phyloP scores from a whole-genome alignment of 2,113 vertebrate species.

The Pogonocichla stellata region DNA sequence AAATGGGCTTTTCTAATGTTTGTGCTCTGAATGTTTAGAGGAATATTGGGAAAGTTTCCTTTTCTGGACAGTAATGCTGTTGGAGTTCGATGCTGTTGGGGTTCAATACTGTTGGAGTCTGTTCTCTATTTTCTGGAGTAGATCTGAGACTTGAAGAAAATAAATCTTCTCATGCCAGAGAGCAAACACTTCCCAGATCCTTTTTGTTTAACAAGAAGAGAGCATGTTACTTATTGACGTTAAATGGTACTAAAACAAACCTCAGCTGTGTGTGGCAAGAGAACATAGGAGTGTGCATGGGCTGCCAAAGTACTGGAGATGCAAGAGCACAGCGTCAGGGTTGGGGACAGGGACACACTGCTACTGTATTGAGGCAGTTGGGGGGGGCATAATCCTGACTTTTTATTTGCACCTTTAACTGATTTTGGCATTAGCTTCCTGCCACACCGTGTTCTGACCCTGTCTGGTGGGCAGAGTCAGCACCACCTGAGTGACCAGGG shows the following conservation, averaged over 20 bases:
- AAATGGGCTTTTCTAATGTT: constrained; percentile 48
- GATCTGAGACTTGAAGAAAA: constrained; percentile 63
- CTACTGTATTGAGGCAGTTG: background rate
- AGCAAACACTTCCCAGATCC: constrained; percentile 57
- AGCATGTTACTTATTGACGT: constrained; percentile 48
- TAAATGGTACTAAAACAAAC: constrained; percentile 51
- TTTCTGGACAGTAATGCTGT: constrained; percentile 48
- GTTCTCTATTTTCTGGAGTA: constrained; percentile 61
- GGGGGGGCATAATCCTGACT: constrained; percentile 4
- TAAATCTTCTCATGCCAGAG: constrained; percentile 65
- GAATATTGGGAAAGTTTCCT: constrained; percentile 29
- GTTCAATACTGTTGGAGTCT: constrained; percentile 32
- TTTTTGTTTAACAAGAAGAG: constrained; percentile 50
- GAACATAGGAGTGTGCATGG: constrained; percentile 12
- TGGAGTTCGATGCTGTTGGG: constrained; percentile 13
- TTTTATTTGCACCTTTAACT: constrained; percentile 51
- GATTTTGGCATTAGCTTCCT: constrained; percentile 21
- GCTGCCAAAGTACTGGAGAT: constrained; percentile 16
- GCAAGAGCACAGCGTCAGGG: constrained; percentile 29
- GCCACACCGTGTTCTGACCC: background rate
- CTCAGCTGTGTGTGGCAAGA: constrained; percentile 15
- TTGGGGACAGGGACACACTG: background rate
- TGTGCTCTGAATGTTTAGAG: constrained; percentile 33
- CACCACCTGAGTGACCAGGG: background rate
- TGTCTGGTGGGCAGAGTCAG: constrained; percentile 7